Evolutionary conservation across 2,888 invertebrate species (phyloP).

Genomic region (Girardia tigrina): DNA sequence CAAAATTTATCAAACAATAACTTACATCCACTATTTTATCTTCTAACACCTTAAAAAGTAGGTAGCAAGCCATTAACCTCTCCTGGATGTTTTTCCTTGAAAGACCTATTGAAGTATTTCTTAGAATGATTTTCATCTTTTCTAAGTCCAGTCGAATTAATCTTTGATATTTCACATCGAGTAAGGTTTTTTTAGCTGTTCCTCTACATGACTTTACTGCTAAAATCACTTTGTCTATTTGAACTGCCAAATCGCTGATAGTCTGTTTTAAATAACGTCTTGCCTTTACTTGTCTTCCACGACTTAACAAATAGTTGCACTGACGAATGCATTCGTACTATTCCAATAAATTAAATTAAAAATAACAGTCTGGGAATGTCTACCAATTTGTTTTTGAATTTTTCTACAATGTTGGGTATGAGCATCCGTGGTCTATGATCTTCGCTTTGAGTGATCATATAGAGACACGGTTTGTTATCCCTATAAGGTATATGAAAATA

Average conservation of each 20-base stretch:
- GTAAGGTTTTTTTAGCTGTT: conserved; percentile 30
- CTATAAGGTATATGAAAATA: conserved; percentile 39
- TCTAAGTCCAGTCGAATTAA: conserved; percentile 27
- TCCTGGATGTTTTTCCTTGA: not conserved
- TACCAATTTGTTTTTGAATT: conserved; percentile 31
- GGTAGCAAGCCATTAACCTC: not conserved
- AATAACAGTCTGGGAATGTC: not conserved
- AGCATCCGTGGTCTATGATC: conserved; percentile 39
- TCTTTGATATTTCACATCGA: conserved; percentile 30
- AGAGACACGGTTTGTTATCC: conserved; percentile 40
- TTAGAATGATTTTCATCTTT: conserved; percentile 34
- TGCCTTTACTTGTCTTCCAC: not conserved
- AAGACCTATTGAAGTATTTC: too few relatives aligned
- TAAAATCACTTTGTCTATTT: not conserved
- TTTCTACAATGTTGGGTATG: conserved; percentile 39
- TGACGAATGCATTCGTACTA: not conserved
- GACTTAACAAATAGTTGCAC: not conserved
- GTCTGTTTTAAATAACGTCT: not conserved
- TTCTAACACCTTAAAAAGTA: not conserved
- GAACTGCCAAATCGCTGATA: not conserved
- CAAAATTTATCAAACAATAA: not conserved
- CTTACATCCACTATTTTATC: not conserved
- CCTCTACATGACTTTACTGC: conserved; percentile 31
- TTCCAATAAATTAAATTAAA: not conserved
- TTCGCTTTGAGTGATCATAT: conserved; percentile 38